Base-by-base conservation (phyloP, 1,140 invertebrate species). In the Caenorhabditis tropicalis region DNA sequence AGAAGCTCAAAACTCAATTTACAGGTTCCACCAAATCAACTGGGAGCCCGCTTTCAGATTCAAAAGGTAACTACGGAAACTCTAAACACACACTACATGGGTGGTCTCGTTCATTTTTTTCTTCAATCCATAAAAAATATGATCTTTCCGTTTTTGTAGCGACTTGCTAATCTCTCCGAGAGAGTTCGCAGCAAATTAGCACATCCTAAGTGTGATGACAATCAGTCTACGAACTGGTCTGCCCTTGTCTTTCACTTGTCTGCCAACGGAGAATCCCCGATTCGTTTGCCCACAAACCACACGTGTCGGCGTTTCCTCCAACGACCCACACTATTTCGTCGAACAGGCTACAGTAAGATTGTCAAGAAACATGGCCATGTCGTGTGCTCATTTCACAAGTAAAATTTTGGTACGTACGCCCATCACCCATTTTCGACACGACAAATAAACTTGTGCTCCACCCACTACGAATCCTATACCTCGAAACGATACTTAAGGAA, bases 341-440 rank as follows among this genome's bases (percentile, higher is more conserved):
- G 21, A 39, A 27, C 33, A 43, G 15, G 21, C 65, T 74, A 43
- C 65, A 43, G 65, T 74, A 74, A 46, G 36, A 12, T 36, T 65
- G 65, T 3, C 33, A 31, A 74, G 65, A 39, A 74, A 74, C 65
- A 74, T 74, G 65, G 65, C 65, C 21, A 74, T 39, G 33, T 10
- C 65, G 65, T 74, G 65, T 74, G 36, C 65, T 74, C 33, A 43
- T 74, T 74, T 74, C 65, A 74, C 65, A 74, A 74, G 65, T 39
- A 74, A 74, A 74, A 43, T 43, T 39, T 74, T 43, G 65, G 65
- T 65, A 65, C 58, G 31, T 65, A 65, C 31, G 58, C 65, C 36
- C 65, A 43, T 33, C 65, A 39, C 65, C 65, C 24, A 43, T 74
- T 74, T 74, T n/a, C n/a, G n/a, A n/a, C n/a, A n/a, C n/a, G 65